Evolutionary conservation across 2,888 invertebrate genomes (phyloP), one percentile per base, ranked within the genome.

Genomic region (Schizotus pectinicornis): DNA sequence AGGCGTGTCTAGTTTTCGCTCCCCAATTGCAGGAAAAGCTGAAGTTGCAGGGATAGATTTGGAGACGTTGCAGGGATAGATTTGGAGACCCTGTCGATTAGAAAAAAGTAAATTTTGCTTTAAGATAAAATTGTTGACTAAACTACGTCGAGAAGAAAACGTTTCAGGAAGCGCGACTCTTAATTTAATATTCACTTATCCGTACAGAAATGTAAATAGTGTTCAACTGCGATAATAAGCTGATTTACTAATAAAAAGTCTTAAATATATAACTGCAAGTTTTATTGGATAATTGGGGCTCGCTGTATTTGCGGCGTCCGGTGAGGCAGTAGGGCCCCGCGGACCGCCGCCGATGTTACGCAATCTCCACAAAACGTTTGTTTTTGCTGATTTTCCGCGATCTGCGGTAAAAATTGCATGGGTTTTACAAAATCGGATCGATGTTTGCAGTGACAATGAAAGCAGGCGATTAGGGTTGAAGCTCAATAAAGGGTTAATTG

Each of bases 161-260:
- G 22, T 22, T 22, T 22, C 5, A 3, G 5, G 5, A 22, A 22
- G 5, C 3, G 22, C 2, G 22, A 5, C 22, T 22, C 5, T 2
- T 5, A 22, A 22, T 22, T 22, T 2, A 22, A 9, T 37, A 9
- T 6, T 9, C 7, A 11, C 9, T 38, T 7, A 41, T 30, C n/a
- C 22, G 41, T 41, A 5, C 6, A 30, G 22, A 3, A 7, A 30
- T 12, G 49, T 32, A 33, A 45, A 38, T 39, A n/a, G n/a, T 38
- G 32, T 11, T 8, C 13, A 37, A 47, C 12, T 36, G 32, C 14
- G 37, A 36, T 13, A 34, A 12, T 45, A 7, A 14, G 43, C 31
- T 52, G 58, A 58, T 14, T 58, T 53, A 58, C 53, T 51, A 58
- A 58, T 49, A 48, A 53, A 54, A 54, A 42, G 31, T 11, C 33